A percentile compares a stretch with the other conserved stretches of the same genome.
Conservation (phyloP, 2,888 invertebrate species). For the Lasioglossum morio region DNA sequence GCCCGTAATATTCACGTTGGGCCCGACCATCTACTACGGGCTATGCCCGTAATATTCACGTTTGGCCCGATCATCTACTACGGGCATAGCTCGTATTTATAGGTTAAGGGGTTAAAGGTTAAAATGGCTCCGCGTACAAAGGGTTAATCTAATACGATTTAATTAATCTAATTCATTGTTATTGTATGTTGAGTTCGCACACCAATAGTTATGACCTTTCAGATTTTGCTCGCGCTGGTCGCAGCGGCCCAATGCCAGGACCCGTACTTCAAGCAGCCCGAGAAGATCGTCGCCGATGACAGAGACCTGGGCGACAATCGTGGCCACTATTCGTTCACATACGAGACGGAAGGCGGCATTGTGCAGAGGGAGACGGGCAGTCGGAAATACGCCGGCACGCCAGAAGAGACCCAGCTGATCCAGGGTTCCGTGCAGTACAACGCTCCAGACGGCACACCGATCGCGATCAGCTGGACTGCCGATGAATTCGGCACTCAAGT, state of each 20-base stretch:
- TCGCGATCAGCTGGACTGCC: constrained; percentile 83
- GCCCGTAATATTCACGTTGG: too few species aligned
- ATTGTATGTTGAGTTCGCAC: background rate
- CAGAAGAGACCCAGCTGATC: constrained; percentile 81
- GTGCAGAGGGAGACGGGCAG: constrained; percentile 80
- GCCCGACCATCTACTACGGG: too few species aligned
- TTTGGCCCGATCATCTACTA: too few species aligned
- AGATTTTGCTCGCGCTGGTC: constrained; percentile 74
- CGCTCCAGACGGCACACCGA: constrained; percentile 83
- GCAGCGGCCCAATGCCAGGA: constrained; percentile 70
- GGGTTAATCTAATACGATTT: too few species aligned
- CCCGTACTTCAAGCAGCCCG: constrained; percentile 80
- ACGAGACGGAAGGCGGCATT: constrained; percentile 83
- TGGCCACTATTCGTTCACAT: constrained; percentile 81
- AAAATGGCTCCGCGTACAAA: too few species aligned
- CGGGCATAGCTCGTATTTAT: too few species aligned
- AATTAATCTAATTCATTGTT: too few species aligned
- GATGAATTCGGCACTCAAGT: constrained; percentile 83
- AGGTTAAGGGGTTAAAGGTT: too few species aligned
- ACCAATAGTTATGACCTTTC: constrained; percentile 33
- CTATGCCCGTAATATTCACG: too few species aligned
- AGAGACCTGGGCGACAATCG: constrained; percentile 80
- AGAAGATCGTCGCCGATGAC: constrained; percentile 78
- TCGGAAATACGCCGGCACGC: constrained; percentile 82
- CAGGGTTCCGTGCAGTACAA: constrained; percentile 84